Evolutionary conservation across 2,888 invertebrate species (phyloP).

Genomic region (Oscheius sp.): DNA sequence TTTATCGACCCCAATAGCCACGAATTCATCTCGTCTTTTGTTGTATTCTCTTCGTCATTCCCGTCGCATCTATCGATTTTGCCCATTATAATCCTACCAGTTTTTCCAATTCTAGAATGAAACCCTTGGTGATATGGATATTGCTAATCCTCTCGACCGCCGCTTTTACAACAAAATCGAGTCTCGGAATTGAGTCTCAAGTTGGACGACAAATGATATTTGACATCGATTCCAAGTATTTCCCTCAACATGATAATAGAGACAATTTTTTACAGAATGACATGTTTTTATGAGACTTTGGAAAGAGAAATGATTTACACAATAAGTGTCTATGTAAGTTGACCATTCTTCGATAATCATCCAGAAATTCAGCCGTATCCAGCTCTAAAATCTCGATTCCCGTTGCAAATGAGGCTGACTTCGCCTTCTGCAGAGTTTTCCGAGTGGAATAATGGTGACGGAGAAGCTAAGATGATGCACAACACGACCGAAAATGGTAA

Average conservation of each 20-base stretch:
- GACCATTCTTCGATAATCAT: background rate
- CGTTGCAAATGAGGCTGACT: constrained; percentile 53
- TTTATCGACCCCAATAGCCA: background rate
- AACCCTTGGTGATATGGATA: background rate
- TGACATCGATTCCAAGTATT: constrained; percentile 27
- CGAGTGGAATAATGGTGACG: constrained; percentile 55
- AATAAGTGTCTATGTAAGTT: constrained; percentile 47
- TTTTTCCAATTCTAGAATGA: background rate
- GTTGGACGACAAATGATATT: constrained; percentile 32
- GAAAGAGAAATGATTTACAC: constrained; percentile 43
- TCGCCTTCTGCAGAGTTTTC: constrained; percentile 54
- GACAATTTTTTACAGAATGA: constrained; percentile 33
- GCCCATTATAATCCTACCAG: background rate
- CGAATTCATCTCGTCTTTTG: background rate
- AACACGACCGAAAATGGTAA: constrained; percentile 54
- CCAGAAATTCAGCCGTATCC: constrained; percentile 41
- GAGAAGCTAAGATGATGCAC: constrained; percentile 50
- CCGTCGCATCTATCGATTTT: background rate
- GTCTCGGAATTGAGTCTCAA: constrained; percentile 26
- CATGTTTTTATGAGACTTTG: constrained; percentile 52
- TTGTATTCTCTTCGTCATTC: background rate
- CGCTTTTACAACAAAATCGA: constrained; percentile 21
- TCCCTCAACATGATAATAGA: background rate
- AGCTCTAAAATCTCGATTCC: constrained; percentile 40
- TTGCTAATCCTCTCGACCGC: background rate